These are phyloP conservation scores for Hydrozoanthus tunicans DNA, from an alignment of 64 coral and sea anemone species.

Conservation along the genomic window DNA sequence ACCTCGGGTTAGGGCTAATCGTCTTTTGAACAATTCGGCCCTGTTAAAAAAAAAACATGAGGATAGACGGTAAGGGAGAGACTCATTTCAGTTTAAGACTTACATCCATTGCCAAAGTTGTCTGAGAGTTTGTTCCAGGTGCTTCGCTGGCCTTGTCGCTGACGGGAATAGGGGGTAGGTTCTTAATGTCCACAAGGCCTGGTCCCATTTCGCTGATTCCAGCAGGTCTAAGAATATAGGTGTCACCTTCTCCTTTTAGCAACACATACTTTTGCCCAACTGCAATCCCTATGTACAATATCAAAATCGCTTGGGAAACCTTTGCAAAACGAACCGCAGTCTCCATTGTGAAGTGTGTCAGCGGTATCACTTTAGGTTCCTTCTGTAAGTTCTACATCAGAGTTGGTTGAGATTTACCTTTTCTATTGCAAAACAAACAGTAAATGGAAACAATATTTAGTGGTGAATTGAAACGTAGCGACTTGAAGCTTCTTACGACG, in stretches of 20 bases:
- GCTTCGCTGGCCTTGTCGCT: constrained; percentile 47
- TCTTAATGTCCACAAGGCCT: constrained; percentile 65
- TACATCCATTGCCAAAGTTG: background rate
- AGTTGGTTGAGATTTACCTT: background rate
- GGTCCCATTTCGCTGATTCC: constrained; percentile 32
- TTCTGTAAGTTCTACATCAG: constrained; percentile 10
- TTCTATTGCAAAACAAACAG: no score
- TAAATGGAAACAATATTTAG: no score
- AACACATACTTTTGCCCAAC: constrained; percentile 57
- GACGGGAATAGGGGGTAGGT: constrained; percentile 80
- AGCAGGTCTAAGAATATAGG: constrained; percentile 64
- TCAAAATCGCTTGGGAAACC: constrained; percentile 6
- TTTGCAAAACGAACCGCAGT: background rate
- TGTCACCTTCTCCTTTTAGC: constrained; percentile 58
- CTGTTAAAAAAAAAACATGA: background rate
- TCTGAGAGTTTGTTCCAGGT: constrained; percentile 83
- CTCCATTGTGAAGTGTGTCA: constrained; percentile 4
- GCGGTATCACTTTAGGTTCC: background rate
- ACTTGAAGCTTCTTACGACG: no score
- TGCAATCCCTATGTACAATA: background rate
- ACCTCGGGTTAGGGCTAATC: no score
- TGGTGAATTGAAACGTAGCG: no score
- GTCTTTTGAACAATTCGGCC: no score
- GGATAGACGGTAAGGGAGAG: background rate
- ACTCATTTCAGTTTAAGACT: background rate